Percentiles rank a stretch among this genome's conserved stretches.
Conservation (phyloP, 1,140 invertebrate species). For the Vanessa atalanta region DNA sequence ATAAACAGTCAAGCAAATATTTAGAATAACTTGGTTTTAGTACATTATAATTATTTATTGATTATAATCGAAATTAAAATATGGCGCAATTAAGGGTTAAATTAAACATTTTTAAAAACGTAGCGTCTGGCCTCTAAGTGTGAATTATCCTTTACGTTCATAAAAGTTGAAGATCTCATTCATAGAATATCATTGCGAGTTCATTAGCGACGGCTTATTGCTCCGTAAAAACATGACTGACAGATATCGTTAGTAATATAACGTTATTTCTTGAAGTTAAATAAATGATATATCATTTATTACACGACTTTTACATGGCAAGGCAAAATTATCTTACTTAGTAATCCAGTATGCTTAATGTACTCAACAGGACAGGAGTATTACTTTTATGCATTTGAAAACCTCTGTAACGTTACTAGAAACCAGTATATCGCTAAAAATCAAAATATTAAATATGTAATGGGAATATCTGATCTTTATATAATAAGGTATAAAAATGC, state of each 20-base stretch:
- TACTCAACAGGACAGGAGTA: no score
- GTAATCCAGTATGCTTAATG: background rate
- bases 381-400: no score
- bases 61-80: no score
- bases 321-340: background rate
- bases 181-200: constrained; percentile 31
- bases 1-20: no score
- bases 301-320: background rate
- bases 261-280: background rate
- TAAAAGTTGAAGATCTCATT: constrained; percentile 19
- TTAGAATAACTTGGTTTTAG: no score
- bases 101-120: background rate
- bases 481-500: no score
- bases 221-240: constrained; percentile 34
- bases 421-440: no score
- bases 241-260: constrained; percentile 15
- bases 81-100: no score
- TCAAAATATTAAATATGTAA: no score
- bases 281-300: background rate
- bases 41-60: no score
- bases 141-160: constrained; percentile 17
- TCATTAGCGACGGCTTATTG: constrained; percentile 27
- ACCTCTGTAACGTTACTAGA: no score
- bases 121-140: constrained; percentile 12
- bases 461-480: no score